Percentiles rank a stretch among this genome's conserved stretches.
Conservation (phyloP, 2,888 invertebrate genomes). For the Leptopilina drosophilae region DNA sequence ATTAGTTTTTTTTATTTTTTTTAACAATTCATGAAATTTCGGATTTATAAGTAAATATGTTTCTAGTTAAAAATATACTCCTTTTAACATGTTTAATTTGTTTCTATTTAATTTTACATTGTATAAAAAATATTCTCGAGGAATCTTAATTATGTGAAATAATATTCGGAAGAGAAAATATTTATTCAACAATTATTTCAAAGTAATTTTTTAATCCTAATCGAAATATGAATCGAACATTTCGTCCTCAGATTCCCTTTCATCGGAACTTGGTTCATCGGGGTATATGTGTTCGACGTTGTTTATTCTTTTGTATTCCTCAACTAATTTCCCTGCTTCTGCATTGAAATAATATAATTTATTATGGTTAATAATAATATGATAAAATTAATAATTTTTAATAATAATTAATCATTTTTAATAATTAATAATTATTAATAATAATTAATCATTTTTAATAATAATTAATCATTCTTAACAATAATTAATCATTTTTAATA, state of each 20-base stretch:
- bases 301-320: conserved; percentile 61
- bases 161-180: too few relatives aligned
- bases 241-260: conserved; percentile 71
- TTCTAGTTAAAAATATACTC: neutral
- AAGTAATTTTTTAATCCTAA: too few relatives aligned
- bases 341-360: conserved; percentile 42
- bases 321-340: conserved; percentile 62
- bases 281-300: conserved; percentile 64
- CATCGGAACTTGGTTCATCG: conserved; percentile 63
- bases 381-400: too few relatives aligned
- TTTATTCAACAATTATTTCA: too few relatives aligned
- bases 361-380: conserved; percentile 8
- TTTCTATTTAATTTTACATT: neutral
- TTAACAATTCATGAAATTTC: too few relatives aligned
- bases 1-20: too few relatives aligned
- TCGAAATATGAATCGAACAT: conserved; percentile 16
- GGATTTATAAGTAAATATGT: neutral
- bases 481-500: neutral
- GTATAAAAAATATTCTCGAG: neutral
- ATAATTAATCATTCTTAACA: neutral
- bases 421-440: conserved; percentile 17
- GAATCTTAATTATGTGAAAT: too few relatives aligned
- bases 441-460: neutral
- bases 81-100: neutral
- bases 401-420: too few relatives aligned